Base-by-base conservation (phyloP, 2,113 vertebrate genomes). In the Crotalus viridis region DNA sequence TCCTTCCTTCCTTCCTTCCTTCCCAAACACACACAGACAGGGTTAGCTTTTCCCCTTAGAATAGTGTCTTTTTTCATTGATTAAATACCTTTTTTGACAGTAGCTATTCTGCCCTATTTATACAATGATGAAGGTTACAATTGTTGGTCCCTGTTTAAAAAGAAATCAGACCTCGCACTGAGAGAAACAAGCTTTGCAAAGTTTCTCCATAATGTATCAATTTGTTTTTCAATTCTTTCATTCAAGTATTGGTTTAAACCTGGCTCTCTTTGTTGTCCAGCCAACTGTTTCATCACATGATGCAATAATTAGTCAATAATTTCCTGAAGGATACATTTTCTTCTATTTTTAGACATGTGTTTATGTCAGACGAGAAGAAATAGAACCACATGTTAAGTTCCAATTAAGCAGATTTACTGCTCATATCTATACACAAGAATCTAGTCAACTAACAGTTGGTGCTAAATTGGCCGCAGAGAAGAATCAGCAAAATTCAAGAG, bases 101-200 rank as follows among this genome's bases (percentile, higher is more conserved):
- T 81, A 93, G 95, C 95, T 88, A 89, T 90, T 95, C 94, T 93
- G 94, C 96, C 91, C 88, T 89, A 92, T 94, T 96, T 91, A 56
- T 61, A 94, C 95, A 94, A 95, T 69, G 21, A 92, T 28, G 91
- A 91, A 95, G 95, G 96, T 97, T 96, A 95, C 91, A 95, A 90
- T 87, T 22, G 19, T 92, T 86, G 95, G 93, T 91, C 48, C 56
- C 86, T 93, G 87, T 95, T 91, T 92, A 91, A 92, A 95, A 86
- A 95, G n/a, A 91, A 92, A 95, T 85, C 74, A 91, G 94, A 91
- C 59, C 85, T 94, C 93, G 91, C 51, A n/a, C 33, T 46, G 85
- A 91, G 46, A 57, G n/a, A 87, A 95, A 85, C 6, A 39, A 28
- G 24, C 3, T 24, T 85, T 89, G 8, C 48, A 87, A 51, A 89